Evolutionary conservation across 2,797 vertebrate species (phyloP), one percentile per base, ranked within the genome.

Genomic region (Manis pentadactyla): DNA sequence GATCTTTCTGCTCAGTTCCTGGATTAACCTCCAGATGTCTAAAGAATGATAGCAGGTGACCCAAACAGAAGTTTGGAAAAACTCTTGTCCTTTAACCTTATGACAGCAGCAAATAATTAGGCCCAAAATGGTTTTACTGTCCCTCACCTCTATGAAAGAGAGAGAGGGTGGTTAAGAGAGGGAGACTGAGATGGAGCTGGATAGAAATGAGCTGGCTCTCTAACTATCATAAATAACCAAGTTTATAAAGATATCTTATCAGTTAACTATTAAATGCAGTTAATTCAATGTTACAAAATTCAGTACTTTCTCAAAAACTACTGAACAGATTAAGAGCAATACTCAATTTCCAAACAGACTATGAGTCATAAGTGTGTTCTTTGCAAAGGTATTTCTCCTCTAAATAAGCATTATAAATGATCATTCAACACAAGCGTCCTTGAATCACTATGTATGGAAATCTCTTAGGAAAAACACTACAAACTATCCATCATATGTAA

Each of bases 391-490:
- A 64, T 53, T 34, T 59, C 49, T 88, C 34, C 34, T 86, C 75
- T 66, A 95, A 84, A 46, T 51, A 84, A n/a, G 82, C 27, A 59
- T 18, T 93, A 85, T 11, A 49, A 78, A 75, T 81, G 29, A 94
- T 12, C 18, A 21, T 39, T 34, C 27, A 42, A 18, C 17, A 46
- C 7, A 29, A 46, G 25, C 27, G 7, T 46, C 25, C 46, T 18
- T 46, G 69, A 46, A 25, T 42, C 14, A 29, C 42, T 5, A 49
- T 9, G 4, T 46, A 46, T 23, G 27, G 13, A 46, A 73, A 46
- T 31, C 71, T 46, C 17, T 46, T 31, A 73, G 71, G 42, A 73
- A 46, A 29, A 73, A 73, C 25, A 17, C 39, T 27, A 29, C 39
- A 46, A 71, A 9, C 64, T 68, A 68, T 37, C 19, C 4, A 13